Base-by-base conservation (phyloP, 2,888 invertebrate genomes). In the Dasypolia templi region DNA sequence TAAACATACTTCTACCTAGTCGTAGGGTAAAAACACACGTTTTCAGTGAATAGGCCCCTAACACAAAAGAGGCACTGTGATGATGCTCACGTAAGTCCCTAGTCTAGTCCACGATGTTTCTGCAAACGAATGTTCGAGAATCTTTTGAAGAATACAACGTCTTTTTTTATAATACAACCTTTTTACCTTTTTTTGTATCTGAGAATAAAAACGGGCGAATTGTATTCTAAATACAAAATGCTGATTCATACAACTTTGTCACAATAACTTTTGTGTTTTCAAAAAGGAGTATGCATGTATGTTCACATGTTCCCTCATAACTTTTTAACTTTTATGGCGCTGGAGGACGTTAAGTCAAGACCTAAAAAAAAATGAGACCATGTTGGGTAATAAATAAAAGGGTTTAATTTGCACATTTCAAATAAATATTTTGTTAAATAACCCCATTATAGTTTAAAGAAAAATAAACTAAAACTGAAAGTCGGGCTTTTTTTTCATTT, bases 71-170 rank as follows among this genome's bases (percentile, higher is more conserved):
- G 69, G 68, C 72, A 51, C 64, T 26, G 85, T 69, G 66, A 72
- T 66, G 85, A 73, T 87, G 84, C 79, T 85, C 85, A 78, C 71
- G 62, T 86, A 75, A 66, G 75, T 75, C 72, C 59, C 65, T 7
- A 72, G 55, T 59, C 62, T 46, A 80, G 55, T 71, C n/a, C 42
- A 68, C 72, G 51, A 39, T 32, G 69, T 70, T 39, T 69, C 61
- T 74, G 73, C 71, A 69, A 69, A 74, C 74, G 84, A 72, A 85
- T 72, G 74, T 87, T 85, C 66, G 70, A 87, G 84, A 87, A 59
- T 76, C 87, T 84, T 82, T 68, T 75, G 69, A 82, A 82, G 71
- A 85, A 78, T 62, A 71, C 68, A 29, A 53, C 17, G 70, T 53
- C 71, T 64, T 73, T 81, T 77, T 77, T 59, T 14, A 42, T 67